Conservation (phyloP, 2,797 vertebrate species). For the Mormyrus proboscirostris region DNA sequence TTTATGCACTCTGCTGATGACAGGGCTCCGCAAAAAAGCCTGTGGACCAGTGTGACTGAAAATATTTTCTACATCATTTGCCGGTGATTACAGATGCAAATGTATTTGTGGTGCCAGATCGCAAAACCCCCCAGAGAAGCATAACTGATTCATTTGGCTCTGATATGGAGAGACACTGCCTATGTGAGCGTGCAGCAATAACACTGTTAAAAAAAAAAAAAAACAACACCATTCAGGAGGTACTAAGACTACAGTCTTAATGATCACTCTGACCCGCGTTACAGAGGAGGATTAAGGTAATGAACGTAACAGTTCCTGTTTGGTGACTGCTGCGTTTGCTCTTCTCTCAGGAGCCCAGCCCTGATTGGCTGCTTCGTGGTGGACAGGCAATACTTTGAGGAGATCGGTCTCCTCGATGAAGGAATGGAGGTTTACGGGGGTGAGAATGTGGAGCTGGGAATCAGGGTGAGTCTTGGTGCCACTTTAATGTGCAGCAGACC, state of each 20-base stretch:
- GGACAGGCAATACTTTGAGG: conserved; percentile 91
- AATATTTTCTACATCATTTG: conserved; percentile 14
- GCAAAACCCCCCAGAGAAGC: not conserved
- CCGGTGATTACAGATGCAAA: not conserved
- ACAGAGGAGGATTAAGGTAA: not conserved
- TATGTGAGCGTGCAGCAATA: not conserved
- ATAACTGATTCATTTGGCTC: conserved; percentile 1
- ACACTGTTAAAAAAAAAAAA: not conserved
- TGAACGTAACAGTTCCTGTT: not conserved
- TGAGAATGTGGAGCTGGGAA: conserved; percentile 93
- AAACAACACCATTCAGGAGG: not conserved
- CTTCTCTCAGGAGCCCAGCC: conserved; percentile 76
- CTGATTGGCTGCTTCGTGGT: conserved; percentile 98
- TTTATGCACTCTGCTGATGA: not conserved
- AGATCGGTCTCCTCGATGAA: conserved; percentile 93
- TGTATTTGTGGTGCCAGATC: not conserved
- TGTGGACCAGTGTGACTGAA: not conserved
- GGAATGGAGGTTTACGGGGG: conserved; percentile 97
- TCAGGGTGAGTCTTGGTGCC: conserved; percentile 76
- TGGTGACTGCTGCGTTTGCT: not conserved
- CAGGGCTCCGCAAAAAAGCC: not conserved
- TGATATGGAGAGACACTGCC: not conserved
- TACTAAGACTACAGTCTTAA: not conserved
- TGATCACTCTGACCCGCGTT: not conserved
- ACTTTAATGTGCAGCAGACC: not conserved